phyloP scores from a whole-genome alignment of 2,797 vertebrate species.

The Psittacula echo region DNA sequence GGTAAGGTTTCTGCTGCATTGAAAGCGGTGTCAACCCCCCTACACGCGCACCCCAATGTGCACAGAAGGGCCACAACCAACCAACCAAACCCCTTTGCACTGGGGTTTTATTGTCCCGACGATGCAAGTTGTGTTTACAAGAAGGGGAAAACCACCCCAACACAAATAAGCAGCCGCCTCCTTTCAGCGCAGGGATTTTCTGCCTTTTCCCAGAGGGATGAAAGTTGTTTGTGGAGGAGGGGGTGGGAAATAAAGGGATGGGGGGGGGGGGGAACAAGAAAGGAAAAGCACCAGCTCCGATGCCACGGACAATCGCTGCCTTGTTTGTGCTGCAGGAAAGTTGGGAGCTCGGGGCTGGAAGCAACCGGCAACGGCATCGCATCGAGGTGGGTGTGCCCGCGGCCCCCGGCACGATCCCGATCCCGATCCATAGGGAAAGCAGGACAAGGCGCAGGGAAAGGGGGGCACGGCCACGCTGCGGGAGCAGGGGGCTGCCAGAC shows the following conservation, averaged over 20 bases:
- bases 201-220: background rate
- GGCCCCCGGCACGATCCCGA: background rate
- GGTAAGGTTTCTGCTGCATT: constrained; percentile 35
- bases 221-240: background rate
- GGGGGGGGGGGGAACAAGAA: background rate
- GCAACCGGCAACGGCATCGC: background rate
- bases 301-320: background rate
- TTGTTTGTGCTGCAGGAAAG: background rate
- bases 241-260: background rate
- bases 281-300: background rate
- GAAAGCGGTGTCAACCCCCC: background rate
- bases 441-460: background rate
- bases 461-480: background rate
- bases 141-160: background rate
- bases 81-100: background rate
- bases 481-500: background rate
- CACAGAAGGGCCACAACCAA: constrained; percentile 31
- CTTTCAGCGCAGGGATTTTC: background rate
- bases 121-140: constrained; percentile 51
- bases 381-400: constrained; percentile 45
- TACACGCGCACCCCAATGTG: background rate
- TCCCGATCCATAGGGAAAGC: background rate
- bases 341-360: background rate
- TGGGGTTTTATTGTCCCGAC: background rate
- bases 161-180: background rate